Base-by-base conservation (phyloP, 1,140 invertebrate species). In the Anadara kagoshimensis region DNA sequence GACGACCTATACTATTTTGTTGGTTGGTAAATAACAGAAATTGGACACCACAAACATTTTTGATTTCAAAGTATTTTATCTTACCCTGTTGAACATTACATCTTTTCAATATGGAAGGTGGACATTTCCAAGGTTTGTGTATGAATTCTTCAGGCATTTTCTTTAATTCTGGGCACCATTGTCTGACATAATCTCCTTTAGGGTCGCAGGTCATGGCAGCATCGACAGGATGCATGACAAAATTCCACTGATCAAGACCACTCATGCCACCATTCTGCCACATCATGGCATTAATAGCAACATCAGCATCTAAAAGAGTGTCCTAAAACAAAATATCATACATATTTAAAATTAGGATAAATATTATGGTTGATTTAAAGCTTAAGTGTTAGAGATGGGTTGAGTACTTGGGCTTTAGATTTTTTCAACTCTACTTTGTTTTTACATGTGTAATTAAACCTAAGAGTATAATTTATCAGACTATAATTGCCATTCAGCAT, bases 221-320 rank as follows among this genome's bases (percentile, higher is more conserved):
- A 58, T 78, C 76, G 10, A 78, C 72, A n/a, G 76, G 76, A 44
- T 78, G 76, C 71, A 78, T 78, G 1, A 78, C 72, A 74, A 78
- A 78, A 45, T 78, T 78, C 76, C 76, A 78, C 57, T 74, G 72
- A 29, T 78, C 76, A 36, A 78, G 63, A 12, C 76, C 76, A 75
- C 76, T 78, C 76, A 78, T 78, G 3, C 76, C 76, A 18, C 76
- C 76, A 78, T 78, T 78, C 69, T 78, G 76, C 72, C 76, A 78
- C 76, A 78, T 78, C 72, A 78, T 78, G 14, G 76, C 71, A 75
- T 78, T 78, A 10, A 78, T 78, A 54, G 76, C 76, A 24, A 78
- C 72, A 72, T 78, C 76, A 57, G 76, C 76, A 74, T 78, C 76
- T 56, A 78, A 11, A n/a, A 78, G 45, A 8, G 76, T 78, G 41